phyloP scores from a whole-genome alignment of 2,888 invertebrate genomes.

The Physocephala rufipes region DNA sequence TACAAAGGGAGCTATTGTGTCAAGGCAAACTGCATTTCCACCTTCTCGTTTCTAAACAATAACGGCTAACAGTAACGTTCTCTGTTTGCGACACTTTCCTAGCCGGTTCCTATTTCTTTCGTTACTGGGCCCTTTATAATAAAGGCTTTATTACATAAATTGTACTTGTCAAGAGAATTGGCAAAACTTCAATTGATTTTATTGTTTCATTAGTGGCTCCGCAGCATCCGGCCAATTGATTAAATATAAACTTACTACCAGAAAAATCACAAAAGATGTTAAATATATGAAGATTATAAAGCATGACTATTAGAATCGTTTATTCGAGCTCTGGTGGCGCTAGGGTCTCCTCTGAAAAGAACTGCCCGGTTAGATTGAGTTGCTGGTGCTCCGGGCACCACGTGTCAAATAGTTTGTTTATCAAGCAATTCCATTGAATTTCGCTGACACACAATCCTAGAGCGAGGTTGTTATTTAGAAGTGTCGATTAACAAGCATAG shows the following conservation, averaged over 20 bases:
- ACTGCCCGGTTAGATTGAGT: neutral
- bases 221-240: too few relatives aligned
- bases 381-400: too few relatives aligned
- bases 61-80: neutral
- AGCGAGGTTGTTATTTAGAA: neutral
- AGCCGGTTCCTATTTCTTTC: too few relatives aligned
- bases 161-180: too few relatives aligned
- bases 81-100: neutral
- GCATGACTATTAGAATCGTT: neutral
- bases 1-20: conserved; percentile 27
- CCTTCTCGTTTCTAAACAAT: neutral
- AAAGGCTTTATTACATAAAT: too few relatives aligned
- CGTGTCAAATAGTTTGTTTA: conserved; percentile 6
- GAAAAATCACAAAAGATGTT: too few relatives aligned
- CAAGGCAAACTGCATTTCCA: conserved; percentile 14
- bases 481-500: neutral
- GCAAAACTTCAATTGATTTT: too few relatives aligned
- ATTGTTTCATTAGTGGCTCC: too few relatives aligned
- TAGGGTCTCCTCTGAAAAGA: too few relatives aligned
- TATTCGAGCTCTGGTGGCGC: neutral
- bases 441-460: neutral
- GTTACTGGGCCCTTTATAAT: too few relatives aligned
- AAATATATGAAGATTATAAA: too few relatives aligned
- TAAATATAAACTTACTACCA: too few relatives aligned
- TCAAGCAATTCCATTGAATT: neutral